A percentile compares a stretch with the other conserved stretches of the same genome.
These are phyloP conservation scores for Falco cherrug DNA, from an alignment of 2,797 vertebrate genomes.

Conservation along the genomic window DNA sequence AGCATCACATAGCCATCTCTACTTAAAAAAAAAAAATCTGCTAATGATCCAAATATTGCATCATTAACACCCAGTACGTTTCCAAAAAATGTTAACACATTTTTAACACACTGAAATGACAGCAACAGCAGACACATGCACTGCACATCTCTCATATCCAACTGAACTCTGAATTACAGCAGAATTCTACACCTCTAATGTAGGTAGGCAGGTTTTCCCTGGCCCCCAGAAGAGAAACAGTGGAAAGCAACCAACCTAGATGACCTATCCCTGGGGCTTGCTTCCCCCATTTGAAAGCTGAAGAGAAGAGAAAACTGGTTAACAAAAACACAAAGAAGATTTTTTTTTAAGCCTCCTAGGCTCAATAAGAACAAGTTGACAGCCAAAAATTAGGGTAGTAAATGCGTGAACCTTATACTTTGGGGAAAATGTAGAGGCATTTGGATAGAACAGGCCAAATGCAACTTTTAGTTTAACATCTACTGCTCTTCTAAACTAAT, in stretches of 20 bases:
- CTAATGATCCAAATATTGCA: neutral
- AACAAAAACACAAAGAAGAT: neutral
- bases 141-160: neutral
- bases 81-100: neutral
- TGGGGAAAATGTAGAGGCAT: neutral
- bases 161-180: neutral
- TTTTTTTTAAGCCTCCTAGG: neutral
- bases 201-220: neutral
- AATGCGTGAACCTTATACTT: neutral
- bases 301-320: neutral
- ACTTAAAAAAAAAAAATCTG: neutral
- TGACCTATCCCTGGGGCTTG: neutral
- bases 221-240: neutral
- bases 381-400: neutral
- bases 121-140: rapidly evolving
- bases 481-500: neutral
- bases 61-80: neutral
- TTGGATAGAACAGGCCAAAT: neutral
- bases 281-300: neutral
- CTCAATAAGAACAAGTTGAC: neutral
- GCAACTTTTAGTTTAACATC: neutral
- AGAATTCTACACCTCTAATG: neutral
- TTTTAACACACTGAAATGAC: neutral
- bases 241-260: neutral
- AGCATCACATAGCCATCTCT: neutral